Base-by-base conservation (phyloP, 2,113 vertebrate genomes). In the Colistium nudipinnis region DNA sequence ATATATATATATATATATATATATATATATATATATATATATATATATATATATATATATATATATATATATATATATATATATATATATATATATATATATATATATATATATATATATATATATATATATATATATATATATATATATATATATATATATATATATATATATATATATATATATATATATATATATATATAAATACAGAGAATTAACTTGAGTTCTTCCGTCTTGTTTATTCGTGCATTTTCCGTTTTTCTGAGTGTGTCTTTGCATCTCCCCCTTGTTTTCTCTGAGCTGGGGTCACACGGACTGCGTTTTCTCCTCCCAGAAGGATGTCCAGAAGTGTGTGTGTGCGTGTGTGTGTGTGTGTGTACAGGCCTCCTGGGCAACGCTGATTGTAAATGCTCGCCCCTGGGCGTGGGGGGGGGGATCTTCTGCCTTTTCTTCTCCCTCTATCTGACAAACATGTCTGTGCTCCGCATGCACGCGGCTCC, bases 371-470 rank as follows among this genome's bases (percentile, higher is more conserved):
- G 70, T 82, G 76, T 75, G 75, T 60, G 64, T 35, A 36, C 13
- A 17, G 61, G 60, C 75, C 84, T 84, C 48, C 52, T 30, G 78
- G 86, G 76, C 22, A 56, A 56, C 20, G 41, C 67, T 70, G 74
- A 78, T 86, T 78, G 79, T 74, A 78, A 87, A 87, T 69, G 71
- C 75, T 79, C 22, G 68, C 78, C 83, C 19, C n/a, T n/a, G n/a
- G n/a, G n/a, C n/a, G n/a, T n/a, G n/a, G n/a, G n/a, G n/a, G 17
- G 45, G 71, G 85, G 73, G 28, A 36, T 71, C 55, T 68, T 64
- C 61, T 48, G 56, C 65, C 47, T 43, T 77, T 57, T 74, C 74
- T 41, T 79, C 67, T 61, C 54, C 49, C 63, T 62, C 66, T 72
- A 41, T 44, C 63, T 22, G 19, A 68, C 70, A 69, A 70, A 80